A percentile compares a stretch with the other conserved stretches of the same genome.
Conservation (phyloP, 2,113 vertebrate genomes). For the Pachyramphus minor region DNA sequence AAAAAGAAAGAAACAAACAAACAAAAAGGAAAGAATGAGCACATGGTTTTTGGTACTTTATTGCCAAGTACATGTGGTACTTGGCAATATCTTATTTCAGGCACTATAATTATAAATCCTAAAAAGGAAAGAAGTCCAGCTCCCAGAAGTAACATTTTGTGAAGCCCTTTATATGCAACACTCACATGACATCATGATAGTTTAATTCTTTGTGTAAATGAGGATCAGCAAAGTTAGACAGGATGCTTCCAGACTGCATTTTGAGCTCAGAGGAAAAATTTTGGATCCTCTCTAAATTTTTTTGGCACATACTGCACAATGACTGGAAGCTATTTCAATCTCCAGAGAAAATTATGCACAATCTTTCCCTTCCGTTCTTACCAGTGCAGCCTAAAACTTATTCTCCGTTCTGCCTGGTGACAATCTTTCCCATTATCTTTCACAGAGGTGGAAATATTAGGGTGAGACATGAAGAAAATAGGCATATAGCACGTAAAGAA, state of each 20-base stretch:
- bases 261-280: background rate
- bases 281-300: background rate
- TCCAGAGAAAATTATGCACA: background rate
- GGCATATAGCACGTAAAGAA: background rate
- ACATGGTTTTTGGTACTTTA: background rate
- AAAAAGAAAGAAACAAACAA: accelerated
- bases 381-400: background rate
- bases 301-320: background rate
- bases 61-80: background rate
- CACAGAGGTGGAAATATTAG: background rate
- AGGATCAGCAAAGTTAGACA: background rate
- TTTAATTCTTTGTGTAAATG: background rate
- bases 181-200: background rate
- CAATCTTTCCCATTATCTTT: background rate
- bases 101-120: background rate
- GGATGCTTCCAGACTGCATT: background rate
- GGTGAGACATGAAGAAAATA: background rate
- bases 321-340: background rate
- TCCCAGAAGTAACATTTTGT: background rate
- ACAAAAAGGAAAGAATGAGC: background rate
- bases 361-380: background rate
- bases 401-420: background rate
- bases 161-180: background rate
- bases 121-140: background rate
- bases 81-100: background rate